phyloP scores from a whole-genome alignment of 2,797 vertebrate species.

The Gallinago stenura region DNA sequence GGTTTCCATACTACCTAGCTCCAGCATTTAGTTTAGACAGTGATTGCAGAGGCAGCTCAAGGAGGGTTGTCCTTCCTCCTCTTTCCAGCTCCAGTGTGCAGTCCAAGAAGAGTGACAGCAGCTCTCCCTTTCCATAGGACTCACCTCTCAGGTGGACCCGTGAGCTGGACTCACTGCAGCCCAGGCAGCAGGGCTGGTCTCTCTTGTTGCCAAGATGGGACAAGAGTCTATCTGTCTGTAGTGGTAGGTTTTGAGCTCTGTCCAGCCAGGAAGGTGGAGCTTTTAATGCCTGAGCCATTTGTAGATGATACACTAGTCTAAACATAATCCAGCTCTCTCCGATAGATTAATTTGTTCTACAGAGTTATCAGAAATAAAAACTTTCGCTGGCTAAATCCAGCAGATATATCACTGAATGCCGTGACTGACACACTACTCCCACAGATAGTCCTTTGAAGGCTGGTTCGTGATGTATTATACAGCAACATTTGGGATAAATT shows the following conservation, averaged over 20 bases:
- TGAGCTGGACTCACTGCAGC: not conserved
- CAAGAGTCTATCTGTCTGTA: not conserved
- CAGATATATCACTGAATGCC: not conserved
- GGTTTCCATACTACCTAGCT: not conserved
- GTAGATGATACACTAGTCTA: not conserved
- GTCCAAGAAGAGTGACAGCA: rapidly evolving
- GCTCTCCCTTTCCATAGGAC: not conserved
- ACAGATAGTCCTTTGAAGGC: not conserved
- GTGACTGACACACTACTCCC: not conserved
- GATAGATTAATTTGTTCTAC: not conserved
- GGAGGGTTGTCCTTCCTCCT: not conserved
- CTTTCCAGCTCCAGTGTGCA: rapidly evolving
- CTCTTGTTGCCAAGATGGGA: not conserved
- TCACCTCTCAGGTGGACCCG: not conserved
- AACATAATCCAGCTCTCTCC: not conserved
- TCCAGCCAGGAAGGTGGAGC: not conserved
- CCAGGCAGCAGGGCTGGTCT: not conserved
- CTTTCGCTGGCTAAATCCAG: not conserved
- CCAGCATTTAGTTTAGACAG: not conserved
- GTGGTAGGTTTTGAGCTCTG: not conserved
- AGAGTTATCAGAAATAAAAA: conserved; percentile 5
- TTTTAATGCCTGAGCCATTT: not conserved
- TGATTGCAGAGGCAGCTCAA: not conserved
- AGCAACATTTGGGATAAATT: not conserved
- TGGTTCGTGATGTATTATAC: conserved; percentile 15